Conservation (phyloP, 2,888 invertebrate species). For the Pseudococcus viburni region DNA sequence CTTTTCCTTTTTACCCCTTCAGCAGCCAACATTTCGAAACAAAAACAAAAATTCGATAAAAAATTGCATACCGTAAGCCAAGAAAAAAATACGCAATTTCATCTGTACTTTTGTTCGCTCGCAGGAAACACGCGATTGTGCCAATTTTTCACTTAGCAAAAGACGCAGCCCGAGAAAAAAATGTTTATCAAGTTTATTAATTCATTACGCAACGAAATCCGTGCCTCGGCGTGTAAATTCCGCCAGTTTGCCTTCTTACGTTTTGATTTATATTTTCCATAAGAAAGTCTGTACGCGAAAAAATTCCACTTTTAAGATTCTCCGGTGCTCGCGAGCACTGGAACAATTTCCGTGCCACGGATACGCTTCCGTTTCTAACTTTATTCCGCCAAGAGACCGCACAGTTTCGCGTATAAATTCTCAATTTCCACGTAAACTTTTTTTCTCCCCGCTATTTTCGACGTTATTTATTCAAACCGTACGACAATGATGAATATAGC, state of each 20-base stretch:
- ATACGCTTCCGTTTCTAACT: slow-evolving; percentile 50
- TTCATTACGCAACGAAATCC: slow-evolving; percentile 41
- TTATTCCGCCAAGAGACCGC: neutral
- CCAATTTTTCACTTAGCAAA: slow-evolving; percentile 4
- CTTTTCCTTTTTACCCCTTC: no score
- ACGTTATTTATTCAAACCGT: neutral
- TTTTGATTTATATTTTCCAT: slow-evolving; percentile 40
- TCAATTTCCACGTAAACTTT: slow-evolving; percentile 18
- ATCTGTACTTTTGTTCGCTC: neutral
- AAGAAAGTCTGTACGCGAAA: slow-evolving; percentile 29
- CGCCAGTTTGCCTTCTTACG: neutral
- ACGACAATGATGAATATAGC: slow-evolving; percentile 7
- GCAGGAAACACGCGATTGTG: slow-evolving; percentile 19
- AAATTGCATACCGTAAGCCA: neutral
- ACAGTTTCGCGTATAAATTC: slow-evolving; percentile 20
- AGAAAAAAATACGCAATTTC: neutral
- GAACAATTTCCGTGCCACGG: slow-evolving; percentile 27
- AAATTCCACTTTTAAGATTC: slow-evolving; percentile 16
- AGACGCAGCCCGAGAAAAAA: neutral
- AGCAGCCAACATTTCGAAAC: no score
- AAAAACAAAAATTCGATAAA: neutral
- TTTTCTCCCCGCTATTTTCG: neutral
- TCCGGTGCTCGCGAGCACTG: neutral
- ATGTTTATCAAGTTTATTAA: slow-evolving; percentile 28
- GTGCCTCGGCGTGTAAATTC: neutral